Conservation (phyloP, 2,888 invertebrate genomes). For the Heterodera filipjevi region DNA sequence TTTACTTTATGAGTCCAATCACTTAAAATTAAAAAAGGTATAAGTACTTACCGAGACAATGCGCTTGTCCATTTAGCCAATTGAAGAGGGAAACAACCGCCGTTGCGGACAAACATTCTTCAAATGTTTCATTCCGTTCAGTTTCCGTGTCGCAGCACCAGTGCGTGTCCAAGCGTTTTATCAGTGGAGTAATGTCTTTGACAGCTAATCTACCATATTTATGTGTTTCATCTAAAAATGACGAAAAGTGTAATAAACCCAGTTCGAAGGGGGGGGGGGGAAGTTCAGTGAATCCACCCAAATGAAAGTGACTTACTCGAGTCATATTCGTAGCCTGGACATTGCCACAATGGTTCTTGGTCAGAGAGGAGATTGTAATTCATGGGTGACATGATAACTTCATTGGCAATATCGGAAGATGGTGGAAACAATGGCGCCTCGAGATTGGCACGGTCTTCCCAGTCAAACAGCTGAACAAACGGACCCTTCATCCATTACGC, state of each 20-base stretch:
- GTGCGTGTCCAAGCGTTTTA: constrained; percentile 38
- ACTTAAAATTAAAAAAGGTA: no score
- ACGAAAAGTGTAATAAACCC: background rate
- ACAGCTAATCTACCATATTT: constrained; percentile 50
- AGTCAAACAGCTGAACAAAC: constrained; percentile 35
- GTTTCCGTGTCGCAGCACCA: constrained; percentile 44
- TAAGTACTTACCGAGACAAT: constrained; percentile 50
- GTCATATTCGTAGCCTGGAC: constrained; percentile 62
- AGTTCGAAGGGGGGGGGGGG: no score
- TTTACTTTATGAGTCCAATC: no score
- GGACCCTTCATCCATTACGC: background rate
- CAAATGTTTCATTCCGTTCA: constrained; percentile 40
- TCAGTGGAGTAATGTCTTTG: constrained; percentile 52
- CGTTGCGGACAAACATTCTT: constrained; percentile 44
- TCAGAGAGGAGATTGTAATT: constrained; percentile 60
- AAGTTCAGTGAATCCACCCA: no score
- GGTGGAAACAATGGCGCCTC: constrained; percentile 39
- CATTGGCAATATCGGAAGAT: constrained; percentile 37
- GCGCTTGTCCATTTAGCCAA: constrained; percentile 62
- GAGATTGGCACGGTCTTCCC: constrained; percentile 26
- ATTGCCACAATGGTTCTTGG: constrained; percentile 60
- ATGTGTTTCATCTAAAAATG: constrained; percentile 49
- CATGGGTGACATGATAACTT: constrained; percentile 50
- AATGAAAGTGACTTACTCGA: constrained; percentile 28
- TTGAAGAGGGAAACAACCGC: constrained; percentile 60